Evolutionary conservation across 2,888 invertebrate species (phyloP), one percentile per base, ranked within the genome.

Genomic region (Blera fallax): DNA sequence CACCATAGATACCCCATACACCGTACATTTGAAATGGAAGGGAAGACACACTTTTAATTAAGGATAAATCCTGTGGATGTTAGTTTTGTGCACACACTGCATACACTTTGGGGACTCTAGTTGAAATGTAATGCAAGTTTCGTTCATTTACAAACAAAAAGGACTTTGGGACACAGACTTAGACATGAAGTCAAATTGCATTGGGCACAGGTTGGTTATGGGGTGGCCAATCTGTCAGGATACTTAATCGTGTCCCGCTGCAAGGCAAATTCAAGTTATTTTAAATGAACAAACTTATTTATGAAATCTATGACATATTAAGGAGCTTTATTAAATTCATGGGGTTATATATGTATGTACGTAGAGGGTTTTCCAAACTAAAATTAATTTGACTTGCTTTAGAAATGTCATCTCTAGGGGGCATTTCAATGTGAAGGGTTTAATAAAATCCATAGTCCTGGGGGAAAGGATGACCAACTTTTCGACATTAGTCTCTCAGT

Each of bases 41-140:
- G 32, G 74, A 45, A 50, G 52, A 72, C 60, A 72, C 76, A 81
- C 76, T 77, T 85, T 85, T 85, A 85, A 85, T 81, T 85, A 81
- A 85, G 72, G 76, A 67, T 72, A 81, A 72, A 72, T 72, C 81
- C 85, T 58, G 10, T 70, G 27, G 29, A 80, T 80, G 80, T 50
- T 80, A 80, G 80, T 84, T 84, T 56, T 74, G 50, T 76, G 52
- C 64, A 79, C 56, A 34, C 48, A 54, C 40, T 34, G 32, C 37
- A 70, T 8, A 58, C 67, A 37, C 48, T 58, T 69, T 40, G 29
- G 48, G 58, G 40, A 29, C 56, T 16, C 1, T 52, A 40, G 67
- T 60, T 82, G 54, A 74, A 73, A 67, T 83, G 73, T 67, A 79
- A 79, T 83, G 50, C 37, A 83, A 74, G 64, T 80, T 80, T 50